Conservation (phyloP, 2,797 vertebrate genomes). For the Crotalus adamanteus region DNA sequence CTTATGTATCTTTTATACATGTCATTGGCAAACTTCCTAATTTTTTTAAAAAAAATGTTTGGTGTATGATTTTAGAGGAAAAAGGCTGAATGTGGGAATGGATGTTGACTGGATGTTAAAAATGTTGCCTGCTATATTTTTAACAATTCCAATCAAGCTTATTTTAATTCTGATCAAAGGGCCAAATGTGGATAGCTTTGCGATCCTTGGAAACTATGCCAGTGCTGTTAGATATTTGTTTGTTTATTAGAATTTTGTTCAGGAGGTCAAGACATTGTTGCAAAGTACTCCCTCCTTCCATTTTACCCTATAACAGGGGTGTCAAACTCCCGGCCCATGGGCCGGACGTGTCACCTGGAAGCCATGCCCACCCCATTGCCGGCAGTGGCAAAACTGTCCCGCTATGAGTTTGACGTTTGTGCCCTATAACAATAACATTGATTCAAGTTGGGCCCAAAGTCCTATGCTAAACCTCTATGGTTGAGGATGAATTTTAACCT, state of each 20-base stretch:
- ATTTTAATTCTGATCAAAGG: not conserved
- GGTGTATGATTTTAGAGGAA: not conserved
- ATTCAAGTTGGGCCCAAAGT: not conserved
- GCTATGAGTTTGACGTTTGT: no score
- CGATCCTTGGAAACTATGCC: not conserved
- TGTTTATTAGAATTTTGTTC: not conserved
- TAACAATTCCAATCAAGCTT: not conserved
- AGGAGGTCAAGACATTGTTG: not conserved
- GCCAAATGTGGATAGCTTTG: not conserved
- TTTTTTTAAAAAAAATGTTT: not conserved
- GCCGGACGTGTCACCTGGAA: no score
- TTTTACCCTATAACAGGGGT: not conserved
- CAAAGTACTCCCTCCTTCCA: not conserved
- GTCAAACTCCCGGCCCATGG: no score
- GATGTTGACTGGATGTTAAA: not conserved
- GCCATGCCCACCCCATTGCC: no score
- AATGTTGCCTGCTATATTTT: not conserved
- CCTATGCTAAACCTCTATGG: not conserved
- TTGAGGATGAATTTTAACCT: not conserved
- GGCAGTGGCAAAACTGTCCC: no score
- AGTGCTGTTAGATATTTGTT: not conserved
- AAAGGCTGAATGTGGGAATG: not conserved
- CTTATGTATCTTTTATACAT: conserved; percentile 29
- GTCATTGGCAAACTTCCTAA: not conserved
- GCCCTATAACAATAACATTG: not conserved